Evolutionary conservation across 2,797 vertebrate genomes (phyloP), one percentile per base, ranked within the genome.

Genomic region (Spinus olivaceus): DNA sequence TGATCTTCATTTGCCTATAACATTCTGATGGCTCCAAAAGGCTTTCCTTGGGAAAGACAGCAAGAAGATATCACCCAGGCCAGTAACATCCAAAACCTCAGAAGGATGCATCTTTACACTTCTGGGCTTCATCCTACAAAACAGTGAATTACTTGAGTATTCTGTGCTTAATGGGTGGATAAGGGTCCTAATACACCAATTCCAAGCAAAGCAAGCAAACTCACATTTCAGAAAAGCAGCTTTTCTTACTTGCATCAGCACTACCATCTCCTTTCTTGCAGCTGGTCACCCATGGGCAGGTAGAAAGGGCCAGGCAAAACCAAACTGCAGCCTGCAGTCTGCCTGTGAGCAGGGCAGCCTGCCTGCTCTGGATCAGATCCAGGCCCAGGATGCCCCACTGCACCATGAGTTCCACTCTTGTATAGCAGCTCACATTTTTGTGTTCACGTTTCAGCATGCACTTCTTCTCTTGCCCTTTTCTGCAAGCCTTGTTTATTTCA

Each of bases 401-500:
- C 25, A 65, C 23, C 1, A 0, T 1, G 21, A 53, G 59, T 33
- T 84, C 64, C 63, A 76, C 9, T 37, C 23, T 51, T 49, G 12
- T 7, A 1, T 1, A 77, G 61, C 27, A 51, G 30, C 20, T 37
- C 66, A 57, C 13, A 35, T 65, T 69, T 91, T 7, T 72, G 39
- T 60, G 24, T 35, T 49, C 74, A 71, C 3, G 0, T 49, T 91
- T 66, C 61, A 83, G 35, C 32, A 39, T 2, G 27, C 18, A 25
- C 15, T 91, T 72, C 63, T 90, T 41, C 69, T 67, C 67, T 73
- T 88, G 70, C 61, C 59, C 46, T 92, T 79, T 90, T 85, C 71
- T 85, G 50, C 47, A 88, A 78, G 63, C 35, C 39, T 81, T 74
- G 64, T 82, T 94, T 88, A 85, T 83, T 87, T 90, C 84, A 78